Evolutionary conservation across 1,140 invertebrate genomes (phyloP), one percentile per base, ranked within the genome.

Genomic region (Pentalonia nigronervosa): DNA sequence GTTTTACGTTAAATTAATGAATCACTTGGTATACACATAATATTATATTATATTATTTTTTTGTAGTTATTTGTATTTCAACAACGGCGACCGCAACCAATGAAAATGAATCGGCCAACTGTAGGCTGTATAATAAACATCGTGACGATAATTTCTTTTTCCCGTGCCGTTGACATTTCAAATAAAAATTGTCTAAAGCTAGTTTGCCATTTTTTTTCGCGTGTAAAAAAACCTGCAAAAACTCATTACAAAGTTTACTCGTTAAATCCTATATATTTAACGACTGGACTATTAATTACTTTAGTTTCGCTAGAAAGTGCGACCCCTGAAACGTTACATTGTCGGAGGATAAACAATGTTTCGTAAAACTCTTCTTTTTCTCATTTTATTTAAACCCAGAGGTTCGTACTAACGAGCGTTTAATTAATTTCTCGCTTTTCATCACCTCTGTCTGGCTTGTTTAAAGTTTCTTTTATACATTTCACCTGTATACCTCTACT

Each of bases 201-300:
- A 56, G 45, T 93, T 93, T 45, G 34, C 14, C 34, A 9, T 53
- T 83, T 36, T 93, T 50, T 84, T 84, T 17, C 4, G 50, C 23
- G n/a, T 76, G n/a, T 76, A 76, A 93, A 93, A 92, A 93, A 93
- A 56, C n/a, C 81, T 41, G n/a, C n/a, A 86, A 93, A 93, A 93
- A 93, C 91, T 93, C 91, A 93, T 93, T 93, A 93, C 48, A 93
- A 93, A 93, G 91, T 93, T 93, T 93, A 83, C 91, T 93, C 91
- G 81, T 93, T 93, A 93, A 93, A 83, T 84, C 76, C 81, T 41
- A 93, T 92, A 92, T 50, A 93, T 93, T 93, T 93, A 93, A 93
- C 91, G 81, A 93, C 91, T 93, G 48, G 91, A 93, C 91, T 93
- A 93, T 93, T 93, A 93, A 93, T 93, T 93, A 93, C 91, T 93